phyloP scores from a whole-genome alignment of 2,888 invertebrate species.

The Drosophila peninsularis region DNA sequence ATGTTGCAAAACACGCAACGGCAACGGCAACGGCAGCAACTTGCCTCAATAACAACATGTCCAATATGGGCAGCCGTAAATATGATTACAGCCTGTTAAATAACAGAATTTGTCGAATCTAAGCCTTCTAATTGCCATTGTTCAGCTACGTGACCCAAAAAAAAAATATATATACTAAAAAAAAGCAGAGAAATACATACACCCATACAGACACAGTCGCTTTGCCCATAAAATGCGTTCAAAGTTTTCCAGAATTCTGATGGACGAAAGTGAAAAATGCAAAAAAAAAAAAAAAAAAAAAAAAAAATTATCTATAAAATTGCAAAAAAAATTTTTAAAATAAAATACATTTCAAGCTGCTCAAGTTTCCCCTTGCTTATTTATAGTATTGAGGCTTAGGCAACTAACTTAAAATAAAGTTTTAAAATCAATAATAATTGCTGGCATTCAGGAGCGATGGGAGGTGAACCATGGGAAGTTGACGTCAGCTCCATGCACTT shows the following conservation, averaged over 20 bases:
- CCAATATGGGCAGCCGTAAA: conserved; percentile 21
- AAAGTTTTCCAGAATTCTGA: background rate
- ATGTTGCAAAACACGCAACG: conserved; percentile 36
- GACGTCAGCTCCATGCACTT: too few species aligned
- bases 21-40: background rate
- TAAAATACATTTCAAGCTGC: too few species aligned
- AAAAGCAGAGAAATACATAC: background rate
- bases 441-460: too few species aligned
- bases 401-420: too few species aligned
- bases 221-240: background rate
- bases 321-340: too few species aligned
- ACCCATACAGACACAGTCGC: background rate
- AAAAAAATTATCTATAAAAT: too few species aligned
- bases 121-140: conserved; percentile 31
- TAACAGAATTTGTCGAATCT: conserved; percentile 21
- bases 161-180: background rate
- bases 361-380: too few species aligned
- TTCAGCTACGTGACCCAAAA: conserved; percentile 17
- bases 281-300: too few species aligned
- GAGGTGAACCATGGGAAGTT: too few species aligned
- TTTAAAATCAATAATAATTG: too few species aligned
- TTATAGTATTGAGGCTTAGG: too few species aligned
- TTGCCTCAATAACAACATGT: conserved; percentile 8
- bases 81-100: conserved; percentile 27
- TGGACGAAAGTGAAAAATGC: too few species aligned